These are phyloP conservation scores for Drosophila punjabiensis DNA, from an alignment of 1,140 invertebrate genomes.

Conservation along the genomic window DNA sequence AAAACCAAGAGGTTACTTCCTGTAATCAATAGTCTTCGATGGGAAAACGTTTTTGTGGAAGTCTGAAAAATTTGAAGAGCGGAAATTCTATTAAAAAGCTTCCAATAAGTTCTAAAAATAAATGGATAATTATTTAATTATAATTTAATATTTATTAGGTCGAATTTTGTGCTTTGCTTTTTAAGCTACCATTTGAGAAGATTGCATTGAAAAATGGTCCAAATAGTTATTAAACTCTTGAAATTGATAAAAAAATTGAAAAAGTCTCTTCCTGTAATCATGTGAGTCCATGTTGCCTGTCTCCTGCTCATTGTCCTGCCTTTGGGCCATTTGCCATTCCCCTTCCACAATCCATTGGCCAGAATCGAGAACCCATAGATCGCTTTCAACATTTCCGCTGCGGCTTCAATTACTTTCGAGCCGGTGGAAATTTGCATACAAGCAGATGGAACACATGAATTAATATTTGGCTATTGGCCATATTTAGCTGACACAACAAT, in stretches of 20 bases:
- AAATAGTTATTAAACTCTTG: not conserved
- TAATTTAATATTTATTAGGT: not conserved
- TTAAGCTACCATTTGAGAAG: not conserved
- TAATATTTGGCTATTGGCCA: constrained; percentile 83
- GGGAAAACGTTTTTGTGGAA: not conserved
- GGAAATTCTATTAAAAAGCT: not conserved
- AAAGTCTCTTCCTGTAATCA: constrained; percentile 15
- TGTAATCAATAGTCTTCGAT: constrained; percentile 9
- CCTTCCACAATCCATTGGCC: constrained; percentile 28
- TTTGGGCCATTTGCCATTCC: constrained; percentile 17
- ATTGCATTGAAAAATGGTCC: not conserved
- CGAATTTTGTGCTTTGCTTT: not conserved
- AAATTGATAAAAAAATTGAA: too few relatives aligned
- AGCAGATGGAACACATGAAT: constrained; percentile 67
- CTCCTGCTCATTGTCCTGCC: constrained; percentile 53
- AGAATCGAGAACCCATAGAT: constrained; percentile 16
- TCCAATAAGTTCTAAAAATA: not conserved
- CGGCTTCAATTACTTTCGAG: constrained; percentile 69
- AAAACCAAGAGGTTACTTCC: constrained; percentile 12
- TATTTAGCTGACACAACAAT: constrained; percentile 82
- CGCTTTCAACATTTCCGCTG: constrained; percentile 74
- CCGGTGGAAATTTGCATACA: constrained; percentile 75
- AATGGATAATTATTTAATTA: not conserved
- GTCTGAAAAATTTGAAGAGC: not conserved
- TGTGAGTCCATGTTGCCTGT: constrained; percentile 19